Evolutionary conservation across 2,113 vertebrate genomes (phyloP).

Genomic region (Mus spicilegus): DNA sequence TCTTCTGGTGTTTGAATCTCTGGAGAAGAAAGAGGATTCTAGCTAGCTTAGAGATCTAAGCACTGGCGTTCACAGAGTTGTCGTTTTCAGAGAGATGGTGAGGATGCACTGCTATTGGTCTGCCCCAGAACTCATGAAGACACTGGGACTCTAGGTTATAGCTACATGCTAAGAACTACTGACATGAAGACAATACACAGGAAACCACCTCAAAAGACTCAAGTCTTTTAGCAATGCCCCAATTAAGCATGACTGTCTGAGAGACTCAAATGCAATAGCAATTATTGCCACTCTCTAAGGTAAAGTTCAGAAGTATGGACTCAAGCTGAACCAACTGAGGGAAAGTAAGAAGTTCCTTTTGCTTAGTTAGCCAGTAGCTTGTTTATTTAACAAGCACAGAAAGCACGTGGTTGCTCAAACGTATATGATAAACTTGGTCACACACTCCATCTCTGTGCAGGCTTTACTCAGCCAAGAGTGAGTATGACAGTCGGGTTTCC

Average conservation of each 20-base stretch:
- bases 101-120: not conserved
- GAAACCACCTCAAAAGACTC: not conserved
- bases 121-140: not conserved
- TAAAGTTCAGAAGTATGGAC: not conserved
- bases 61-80: not conserved
- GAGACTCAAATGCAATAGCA: not conserved
- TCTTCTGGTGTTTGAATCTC: not conserved
- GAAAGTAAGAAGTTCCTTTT: not conserved
- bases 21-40: not conserved
- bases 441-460: not conserved
- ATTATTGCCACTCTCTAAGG: fast-evolving
- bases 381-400: not conserved
- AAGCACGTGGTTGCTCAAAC: not conserved
- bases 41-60: not conserved
- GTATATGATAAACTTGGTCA: not conserved
- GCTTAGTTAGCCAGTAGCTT: not conserved
- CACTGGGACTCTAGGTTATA: not conserved
- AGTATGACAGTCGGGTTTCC: not conserved
- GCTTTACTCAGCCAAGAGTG: not conserved
- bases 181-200: not conserved
- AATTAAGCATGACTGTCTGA: too few species aligned
- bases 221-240: not conserved
- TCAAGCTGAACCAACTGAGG: not conserved
- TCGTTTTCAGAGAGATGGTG: not conserved
- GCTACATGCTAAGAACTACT: too few species aligned